Conservation (phyloP, 2,888 invertebrate genomes). For the Melinopterus prodromus region DNA sequence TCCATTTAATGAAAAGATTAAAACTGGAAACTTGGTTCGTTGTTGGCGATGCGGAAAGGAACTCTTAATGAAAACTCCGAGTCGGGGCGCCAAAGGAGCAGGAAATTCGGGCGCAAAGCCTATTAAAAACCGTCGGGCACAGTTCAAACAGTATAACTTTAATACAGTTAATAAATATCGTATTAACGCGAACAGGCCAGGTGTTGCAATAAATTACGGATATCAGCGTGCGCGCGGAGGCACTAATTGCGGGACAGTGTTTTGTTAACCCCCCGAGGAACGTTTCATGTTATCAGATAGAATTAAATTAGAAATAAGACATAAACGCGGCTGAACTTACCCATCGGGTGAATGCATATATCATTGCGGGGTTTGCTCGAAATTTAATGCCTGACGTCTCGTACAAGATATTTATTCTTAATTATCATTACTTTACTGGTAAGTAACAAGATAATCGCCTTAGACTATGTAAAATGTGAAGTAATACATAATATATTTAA, state of each 20-base stretch:
- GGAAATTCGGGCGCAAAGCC: not conserved
- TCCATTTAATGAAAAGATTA: not conserved
- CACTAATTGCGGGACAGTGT: not conserved
- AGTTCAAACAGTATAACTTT: not conserved
- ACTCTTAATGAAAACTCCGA: not conserved
- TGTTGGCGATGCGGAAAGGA: not conserved
- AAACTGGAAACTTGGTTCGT: not conserved
- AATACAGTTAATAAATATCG: conserved; percentile 4
- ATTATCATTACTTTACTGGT: not conserved
- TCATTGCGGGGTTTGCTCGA: not conserved
- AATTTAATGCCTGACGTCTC: not conserved
- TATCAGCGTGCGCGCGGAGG: not conserved
- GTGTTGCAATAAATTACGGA: not conserved
- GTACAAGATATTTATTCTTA: not conserved
- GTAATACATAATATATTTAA: too few relatives aligned
- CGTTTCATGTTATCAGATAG: not conserved
- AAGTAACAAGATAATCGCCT: not conserved
- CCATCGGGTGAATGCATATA: not conserved
- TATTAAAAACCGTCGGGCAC: not conserved
- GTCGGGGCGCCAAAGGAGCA: not conserved
- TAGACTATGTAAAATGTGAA: not conserved
- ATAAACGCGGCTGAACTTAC: not conserved
- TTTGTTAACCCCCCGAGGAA: not conserved
- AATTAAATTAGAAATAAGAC: not conserved
- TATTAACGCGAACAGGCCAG: not conserved